Evolutionary conservation across 2,113 vertebrate genomes (phyloP).

Genomic region (Apodemus speciosus): DNA sequence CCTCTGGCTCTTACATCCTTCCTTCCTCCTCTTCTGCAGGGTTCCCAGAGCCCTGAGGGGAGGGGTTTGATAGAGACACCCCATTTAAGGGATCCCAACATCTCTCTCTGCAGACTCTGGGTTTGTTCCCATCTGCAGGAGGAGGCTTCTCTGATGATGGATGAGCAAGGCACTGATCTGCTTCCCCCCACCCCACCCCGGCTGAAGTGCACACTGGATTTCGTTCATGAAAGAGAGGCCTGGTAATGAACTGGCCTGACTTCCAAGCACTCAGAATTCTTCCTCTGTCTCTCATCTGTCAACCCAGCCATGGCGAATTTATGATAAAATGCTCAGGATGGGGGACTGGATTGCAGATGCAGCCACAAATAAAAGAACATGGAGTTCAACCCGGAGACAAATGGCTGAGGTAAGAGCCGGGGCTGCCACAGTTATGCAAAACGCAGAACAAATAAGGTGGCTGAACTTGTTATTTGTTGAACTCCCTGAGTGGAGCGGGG

Average conservation of each 20-base stretch:
- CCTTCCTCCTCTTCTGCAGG: background rate
- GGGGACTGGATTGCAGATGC: background rate
- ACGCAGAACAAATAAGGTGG: conserved; percentile 49
- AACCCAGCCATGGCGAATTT: background rate
- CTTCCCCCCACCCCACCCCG: too few species aligned
- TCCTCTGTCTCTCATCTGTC: background rate
- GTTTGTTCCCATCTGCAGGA: background rate
- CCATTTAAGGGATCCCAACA: background rate
- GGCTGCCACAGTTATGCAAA: conserved; percentile 54
- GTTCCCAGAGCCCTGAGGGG: background rate
- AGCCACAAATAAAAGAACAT: conserved; percentile 27
- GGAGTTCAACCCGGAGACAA: conserved; percentile 15
- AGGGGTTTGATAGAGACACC: background rate
- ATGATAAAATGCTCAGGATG: background rate
- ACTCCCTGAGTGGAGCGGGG: background rate
- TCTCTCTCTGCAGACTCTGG: background rate
- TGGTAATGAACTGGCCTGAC: background rate
- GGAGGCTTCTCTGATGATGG: background rate
- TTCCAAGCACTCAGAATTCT: background rate
- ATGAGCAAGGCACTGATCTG: background rate
- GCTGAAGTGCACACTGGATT: background rate
- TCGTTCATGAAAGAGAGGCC: background rate
- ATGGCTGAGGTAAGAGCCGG: background rate
- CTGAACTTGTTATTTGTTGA: conserved; percentile 25
- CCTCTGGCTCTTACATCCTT: background rate